Base-by-base conservation (phyloP, 2,797 vertebrate species). In the Alca torda region DNA sequence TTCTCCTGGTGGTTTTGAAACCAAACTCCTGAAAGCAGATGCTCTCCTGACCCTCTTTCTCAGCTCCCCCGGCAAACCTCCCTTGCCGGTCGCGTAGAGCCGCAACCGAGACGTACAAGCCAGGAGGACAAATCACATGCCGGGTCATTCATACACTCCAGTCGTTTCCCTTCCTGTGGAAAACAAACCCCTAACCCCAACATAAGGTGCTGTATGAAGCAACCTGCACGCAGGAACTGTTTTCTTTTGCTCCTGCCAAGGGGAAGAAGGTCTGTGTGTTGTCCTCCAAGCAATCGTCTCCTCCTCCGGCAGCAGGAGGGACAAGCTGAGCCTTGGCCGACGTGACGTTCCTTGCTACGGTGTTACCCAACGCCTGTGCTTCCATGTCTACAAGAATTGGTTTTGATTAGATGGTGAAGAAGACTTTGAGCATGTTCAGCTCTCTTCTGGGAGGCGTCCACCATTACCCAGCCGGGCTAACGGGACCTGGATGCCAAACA, bases 341-440 rank as follows among this genome's bases (percentile, higher is more conserved):
- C 4, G 4, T 24, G 33, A 35, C 0, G 0, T 46, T 25, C 56
- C 56, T 54, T 7, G 4, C 25, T 23, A 3, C 0, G 3, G 20
- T 1, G 1, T 76, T 70, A 74, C 10, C 31, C 9, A 3, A 37
- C 0, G 0, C 48, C 68, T 25, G 16, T 30, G n/a, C 56, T 81
- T 57, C 6, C 1, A 37, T 67, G 80, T 53, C 74, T 57, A 23
- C 2, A 1, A 64, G 56, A 57, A 48, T 0, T 45, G 46, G 25
- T 5, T 65, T 39, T 19, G 41, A 45, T 68, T 19, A 30, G 59
- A 20, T 11, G 37, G n/a, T 50, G 37, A 76, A 45, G 46, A 60
- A 72, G 64, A 53, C 64, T 80, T 39, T 61, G 64, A 51, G 39
- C 21, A 17, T 3, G 7, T 50, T 15, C 64, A 60, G 59, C 19